Evolutionary conservation across 2,888 invertebrate genomes (phyloP), one percentile per base, ranked within the genome.

Genomic region (Tetragonula carbonaria): DNA sequence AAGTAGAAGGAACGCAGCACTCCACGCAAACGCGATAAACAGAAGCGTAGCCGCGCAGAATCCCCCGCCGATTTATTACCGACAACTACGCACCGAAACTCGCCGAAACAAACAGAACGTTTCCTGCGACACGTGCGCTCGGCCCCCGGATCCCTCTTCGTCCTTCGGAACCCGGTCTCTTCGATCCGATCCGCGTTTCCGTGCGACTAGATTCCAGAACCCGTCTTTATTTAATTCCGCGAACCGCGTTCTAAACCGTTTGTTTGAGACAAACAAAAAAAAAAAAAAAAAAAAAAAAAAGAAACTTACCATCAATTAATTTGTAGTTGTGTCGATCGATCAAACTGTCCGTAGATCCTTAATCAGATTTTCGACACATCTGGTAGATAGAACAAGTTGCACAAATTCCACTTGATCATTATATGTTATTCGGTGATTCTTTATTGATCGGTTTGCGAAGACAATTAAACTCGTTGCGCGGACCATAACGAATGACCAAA

Each of bases 11-110:
- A 74, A 74, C 23, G 55, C 65, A 33, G 33, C 33, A 51, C 50
- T 66, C 63, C 28, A 38, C 28, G 70, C 59, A 23, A 45, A 70
- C 62, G 57, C 21, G 81, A 74, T 74, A 80, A 80, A 82, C 80
- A 82, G 74, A 71, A 57, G 65, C 38, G 4, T 38, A 51, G 45
- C 33, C 74, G 81, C 65, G 81, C 80, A 80, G 74, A 82, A 82
- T 80, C 59, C 38, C 74, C 45, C 70, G 74, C 13, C 82, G 74
- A 82, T 82, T 82, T 80, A 80, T 82, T 70, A 81, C 70, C 68
- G 74, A 82, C 82, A 82, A 82, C 82, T 80, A 82, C 82, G 82
- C 82, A 81, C 57, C 74, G 55, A 75, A 80, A 66, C 66, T 75
- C 82, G 82, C 53, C 50, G 21, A 8, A 71, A 71, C 75, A 72